These are phyloP conservation scores for Bubalus kerabau DNA, from an alignment of 2,113 vertebrate species.

Conservation along the genomic window DNA sequence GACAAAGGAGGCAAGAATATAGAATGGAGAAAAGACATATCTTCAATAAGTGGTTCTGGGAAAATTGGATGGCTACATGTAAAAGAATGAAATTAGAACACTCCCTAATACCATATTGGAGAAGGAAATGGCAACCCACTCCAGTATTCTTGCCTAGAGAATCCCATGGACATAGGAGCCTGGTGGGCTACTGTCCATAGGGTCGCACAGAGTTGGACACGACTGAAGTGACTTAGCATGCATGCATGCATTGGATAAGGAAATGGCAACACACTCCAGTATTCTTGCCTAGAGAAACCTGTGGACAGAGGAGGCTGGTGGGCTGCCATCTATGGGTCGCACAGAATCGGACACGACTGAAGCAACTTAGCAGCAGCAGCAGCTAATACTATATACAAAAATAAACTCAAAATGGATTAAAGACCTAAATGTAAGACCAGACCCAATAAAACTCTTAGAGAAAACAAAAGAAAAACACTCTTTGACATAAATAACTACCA, in stretches of 20 bases:
- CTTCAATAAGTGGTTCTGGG: background rate
- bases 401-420: background rate
- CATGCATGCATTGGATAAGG: too few species aligned
- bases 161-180: too few species aligned
- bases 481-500: background rate
- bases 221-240: too few species aligned
- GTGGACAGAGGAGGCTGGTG: too few species aligned
- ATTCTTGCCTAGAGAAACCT: background rate
- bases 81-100: background rate
- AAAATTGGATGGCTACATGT: background rate
- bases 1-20: background rate
- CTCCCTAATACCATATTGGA: background rate
- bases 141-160: too few species aligned
- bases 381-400: background rate
- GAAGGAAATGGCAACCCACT: background rate
- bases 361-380: background rate
- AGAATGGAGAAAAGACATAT: background rate
- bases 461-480: background rate
- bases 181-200: too few species aligned
- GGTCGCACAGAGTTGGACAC: too few species aligned
- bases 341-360: background rate
- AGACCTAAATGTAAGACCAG: background rate
- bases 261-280: too few species aligned
- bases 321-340: too few species aligned
- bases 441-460: background rate